Conservation (phyloP, 1,140 invertebrate species). For the Cotesia glomerata region DNA sequence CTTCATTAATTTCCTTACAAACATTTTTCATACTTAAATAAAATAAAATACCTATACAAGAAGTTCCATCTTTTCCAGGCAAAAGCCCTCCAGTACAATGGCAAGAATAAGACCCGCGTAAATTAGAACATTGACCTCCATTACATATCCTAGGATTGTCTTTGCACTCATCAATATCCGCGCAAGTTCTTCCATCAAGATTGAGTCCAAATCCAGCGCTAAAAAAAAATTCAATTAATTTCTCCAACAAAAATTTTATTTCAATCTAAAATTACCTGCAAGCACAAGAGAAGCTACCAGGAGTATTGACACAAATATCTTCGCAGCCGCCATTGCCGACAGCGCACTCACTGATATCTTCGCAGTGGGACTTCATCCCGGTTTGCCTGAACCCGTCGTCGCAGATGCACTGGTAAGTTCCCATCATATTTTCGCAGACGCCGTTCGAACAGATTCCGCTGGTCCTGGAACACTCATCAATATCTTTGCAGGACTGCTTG, state of each 20-base stretch:
- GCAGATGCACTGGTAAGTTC: conserved; percentile 87
- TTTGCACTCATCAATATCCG: conserved; percentile 78
- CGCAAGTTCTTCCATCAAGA: conserved; percentile 69
- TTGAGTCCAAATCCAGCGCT: conserved; percentile 72
- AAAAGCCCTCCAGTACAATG: conserved; percentile 78
- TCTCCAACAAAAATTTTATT: conserved; percentile 29
- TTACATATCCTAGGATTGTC: conserved; percentile 82
- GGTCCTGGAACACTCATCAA: conserved; percentile 76
- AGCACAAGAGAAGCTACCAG: conserved; percentile 66
- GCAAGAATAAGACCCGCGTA: conserved; percentile 78
- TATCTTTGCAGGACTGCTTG: conserved; percentile 71
- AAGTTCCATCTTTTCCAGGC: conserved; percentile 71
- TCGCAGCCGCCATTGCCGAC: conserved; percentile 70
- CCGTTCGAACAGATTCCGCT: conserved; percentile 86
- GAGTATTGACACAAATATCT: conserved; percentile 69
- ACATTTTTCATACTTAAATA: no score
- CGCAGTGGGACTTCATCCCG: conserved; percentile 68
- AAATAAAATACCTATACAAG: conserved; percentile 72
- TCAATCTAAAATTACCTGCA: conserved; percentile 57
- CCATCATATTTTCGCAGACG: conserved; percentile 85
- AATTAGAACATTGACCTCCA: conserved; percentile 83
- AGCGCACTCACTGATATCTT: conserved; percentile 72
- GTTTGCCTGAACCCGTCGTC: conserved; percentile 79
- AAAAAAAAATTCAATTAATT: conserved; percentile 53
- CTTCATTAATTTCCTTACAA: no score